These are phyloP conservation scores for Phrynosoma blainvillii DNA, from an alignment of 2,113 vertebrate genomes.

Conservation along the genomic window DNA sequence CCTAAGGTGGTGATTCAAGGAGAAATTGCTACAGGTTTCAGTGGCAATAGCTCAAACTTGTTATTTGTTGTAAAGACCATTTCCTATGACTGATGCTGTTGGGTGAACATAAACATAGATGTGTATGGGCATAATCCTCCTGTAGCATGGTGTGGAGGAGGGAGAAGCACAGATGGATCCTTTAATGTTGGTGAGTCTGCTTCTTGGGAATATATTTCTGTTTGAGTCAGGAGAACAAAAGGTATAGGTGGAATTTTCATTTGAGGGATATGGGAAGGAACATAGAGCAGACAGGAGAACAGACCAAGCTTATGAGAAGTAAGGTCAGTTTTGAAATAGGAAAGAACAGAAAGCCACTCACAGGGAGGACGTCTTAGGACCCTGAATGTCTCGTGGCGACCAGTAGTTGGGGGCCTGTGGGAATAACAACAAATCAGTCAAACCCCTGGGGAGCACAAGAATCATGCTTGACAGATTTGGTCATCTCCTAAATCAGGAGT, in stretches of 20 bases:
- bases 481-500: no score
- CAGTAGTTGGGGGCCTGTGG: conserved; percentile 13
- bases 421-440: neutral
- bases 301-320: neutral
- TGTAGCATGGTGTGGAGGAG: neutral
- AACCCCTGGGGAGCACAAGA: neutral
- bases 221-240: neutral
- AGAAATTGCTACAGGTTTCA: no score
- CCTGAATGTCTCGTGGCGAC: neutral
- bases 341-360: neutral
- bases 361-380: conserved; percentile 28
- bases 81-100: neutral
- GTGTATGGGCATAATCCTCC: no score
- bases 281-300: neutral
- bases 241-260: neutral
- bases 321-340: neutral
- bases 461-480: neutral
- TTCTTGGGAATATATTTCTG: neutral
- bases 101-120: no score
- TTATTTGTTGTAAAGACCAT: neutral
- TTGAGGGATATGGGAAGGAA: neutral
- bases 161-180: no score
- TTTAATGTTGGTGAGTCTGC: neutral
- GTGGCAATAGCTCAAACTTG: no score
- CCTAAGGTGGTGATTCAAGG: no score